Conservation (phyloP, 2,888 invertebrate genomes). For the Rhodophaea formosa region DNA sequence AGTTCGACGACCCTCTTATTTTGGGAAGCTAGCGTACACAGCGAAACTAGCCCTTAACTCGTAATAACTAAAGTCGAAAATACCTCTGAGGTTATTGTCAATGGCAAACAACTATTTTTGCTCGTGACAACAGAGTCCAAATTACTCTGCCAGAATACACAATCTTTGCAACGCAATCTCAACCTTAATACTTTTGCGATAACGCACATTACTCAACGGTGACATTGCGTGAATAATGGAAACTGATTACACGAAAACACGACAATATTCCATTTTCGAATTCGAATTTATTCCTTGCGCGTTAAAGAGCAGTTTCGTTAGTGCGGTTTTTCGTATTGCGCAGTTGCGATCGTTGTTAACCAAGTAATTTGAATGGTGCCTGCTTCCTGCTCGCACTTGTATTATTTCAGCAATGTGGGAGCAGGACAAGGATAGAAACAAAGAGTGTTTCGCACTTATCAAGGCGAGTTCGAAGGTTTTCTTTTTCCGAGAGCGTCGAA, state of each 20-base stretch:
- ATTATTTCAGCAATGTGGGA: not conserved
- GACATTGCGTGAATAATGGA: not conserved
- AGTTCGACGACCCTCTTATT: constrained; percentile 17
- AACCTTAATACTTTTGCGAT: not conserved
- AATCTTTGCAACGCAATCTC: not conserved
- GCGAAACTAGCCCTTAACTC: not conserved
- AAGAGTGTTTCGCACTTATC: constrained; percentile 7
- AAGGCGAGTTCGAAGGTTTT: constrained; percentile 15
- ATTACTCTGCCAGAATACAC: not conserved
- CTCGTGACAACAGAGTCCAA: constrained; percentile 10
- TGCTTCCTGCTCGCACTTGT: not conserved
- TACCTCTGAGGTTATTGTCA: not conserved
- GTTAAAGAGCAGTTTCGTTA: constrained; percentile 3
- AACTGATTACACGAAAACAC: not conserved
- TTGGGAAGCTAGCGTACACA: not conserved
- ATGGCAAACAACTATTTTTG: constrained; percentile 1
- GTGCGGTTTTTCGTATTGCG: constrained; percentile 2
- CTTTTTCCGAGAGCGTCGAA: constrained; percentile 5
- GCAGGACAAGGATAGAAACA: not conserved
- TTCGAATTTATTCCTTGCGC: not conserved
- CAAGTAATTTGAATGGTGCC: not conserved
- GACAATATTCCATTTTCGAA: not conserved
- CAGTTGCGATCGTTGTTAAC: constrained; percentile 1
- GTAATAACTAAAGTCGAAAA: not conserved
- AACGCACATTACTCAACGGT: not conserved